Evolutionary conservation across 1,140 invertebrate genomes (phyloP), one percentile per base, ranked within the genome.

Genomic region (Lineus longissimus): DNA sequence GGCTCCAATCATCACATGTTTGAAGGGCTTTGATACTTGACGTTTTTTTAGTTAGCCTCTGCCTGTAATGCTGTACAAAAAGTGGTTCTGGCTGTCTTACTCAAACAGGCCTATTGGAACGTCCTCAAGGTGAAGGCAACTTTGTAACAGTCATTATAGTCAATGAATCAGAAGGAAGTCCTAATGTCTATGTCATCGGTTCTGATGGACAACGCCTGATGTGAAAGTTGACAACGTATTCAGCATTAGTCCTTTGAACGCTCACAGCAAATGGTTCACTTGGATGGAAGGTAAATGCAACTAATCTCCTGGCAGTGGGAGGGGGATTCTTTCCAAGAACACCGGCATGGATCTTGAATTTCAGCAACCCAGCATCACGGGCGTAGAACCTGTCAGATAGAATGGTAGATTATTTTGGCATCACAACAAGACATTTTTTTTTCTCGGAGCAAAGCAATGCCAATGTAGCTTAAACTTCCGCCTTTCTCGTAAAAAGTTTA

Each of bases 241-340:
- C 93, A n/a, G 92, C 87, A 83, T 95, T 94, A 15, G 92, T 94
- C 72, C 94, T 84, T 80, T 97, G 95, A 22, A 97, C 93, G 73
- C 93, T 97, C 60, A 98, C 94, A 9, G 93, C 91, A 81, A 98
- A 95, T 9, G 95, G 95, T 83, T 97, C 94, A 36, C 88, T 92
- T 0, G 95, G 95, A 84, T 98, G 95, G 81, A 96, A 97, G n/a
- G 92, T 96, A 79, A 97, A 97, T 9, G 95, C 94, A n/a, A 97
- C 94, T 1, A 97, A 84, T 68, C 93, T 80, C 70, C 92, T 84
- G 11, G 89, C 87, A 60, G 84, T 82, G 61, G 85, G 83, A 33
- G 78, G 76, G 11, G 85, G 85, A 79, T 67, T 85, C 81, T 80
- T 85, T 84, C 55, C 85, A 85, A 64, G 86, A 74, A 76, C 67